Evolutionary conservation across 53 echinoderm and acorn worm genomes (phyloP), one percentile per base, ranked within the genome.

Genomic region (Patiria pectinifera): DNA sequence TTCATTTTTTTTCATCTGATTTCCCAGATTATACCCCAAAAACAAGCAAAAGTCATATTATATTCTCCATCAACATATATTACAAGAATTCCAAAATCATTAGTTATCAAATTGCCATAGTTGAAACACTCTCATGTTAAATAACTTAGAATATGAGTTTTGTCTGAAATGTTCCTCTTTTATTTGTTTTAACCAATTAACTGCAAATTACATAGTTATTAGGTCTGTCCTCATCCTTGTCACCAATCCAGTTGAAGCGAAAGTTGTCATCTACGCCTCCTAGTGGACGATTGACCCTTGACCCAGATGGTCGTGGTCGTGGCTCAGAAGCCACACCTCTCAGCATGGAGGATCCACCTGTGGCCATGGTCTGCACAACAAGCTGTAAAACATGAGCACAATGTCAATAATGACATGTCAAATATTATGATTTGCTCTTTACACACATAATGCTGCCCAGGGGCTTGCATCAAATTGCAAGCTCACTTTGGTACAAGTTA

Each of bases 131-230:
- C 35, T 35, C 53, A 2, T 53, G 8, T 53, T 53, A 53, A 53
- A 53, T 8, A 53, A 53, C 53, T 53, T 53, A 8, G 8, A 53
- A 53, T 35, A 35, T 53, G 53, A 53, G 53, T 53, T 8, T 53
- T 53, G 53, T 53, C 35, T 53, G 8, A 53, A 53, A 53, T 53
- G 53, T 53, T 53, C 53, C 8, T 53, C 53, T 74, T 18, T 70
- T 18, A 13, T 70, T 70, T 70, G 4, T 70, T 70, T 12, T 70
- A 70, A 70, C 70, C 70, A 24, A 66, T 66, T 3, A 66, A 66
- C 3, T 16, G 66, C 66, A 66, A 53, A 78, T 95, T 85, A 97
- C 97, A 94, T 95, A 95, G 90, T 97, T 97, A 81, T 97, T 97
- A 23, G 97, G 97, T 77, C 93, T 93, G 92, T 93, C 95, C 25